Evolutionary conservation across 2,888 invertebrate species (phyloP).

Genomic region (Petrolisthes cinctipes): DNA sequence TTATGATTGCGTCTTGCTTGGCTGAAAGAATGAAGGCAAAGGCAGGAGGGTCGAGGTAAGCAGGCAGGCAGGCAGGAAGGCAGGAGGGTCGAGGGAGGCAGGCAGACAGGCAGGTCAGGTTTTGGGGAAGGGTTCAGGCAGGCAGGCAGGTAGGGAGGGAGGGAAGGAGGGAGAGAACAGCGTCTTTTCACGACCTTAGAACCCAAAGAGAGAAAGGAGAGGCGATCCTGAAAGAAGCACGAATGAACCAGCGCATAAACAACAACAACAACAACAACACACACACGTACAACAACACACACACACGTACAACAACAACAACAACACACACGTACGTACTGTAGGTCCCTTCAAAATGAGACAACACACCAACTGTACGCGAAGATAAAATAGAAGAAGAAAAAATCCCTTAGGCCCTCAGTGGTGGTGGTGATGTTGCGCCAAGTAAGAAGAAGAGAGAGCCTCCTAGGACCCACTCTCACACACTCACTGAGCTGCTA

Average conservation of each 20-base stretch:
- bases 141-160: neutral
- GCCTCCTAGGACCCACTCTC: conserved; percentile 27
- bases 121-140: neutral
- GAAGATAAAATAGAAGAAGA: too few species aligned
- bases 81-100: neutral
- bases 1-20: conserved; percentile 2
- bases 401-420: neutral
- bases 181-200: conserved; percentile 4
- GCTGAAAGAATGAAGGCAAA: neutral
- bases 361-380: too few species aligned
- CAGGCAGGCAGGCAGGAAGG: neutral
- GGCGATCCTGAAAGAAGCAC: neutral
- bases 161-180: neutral
- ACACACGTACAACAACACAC: too few species aligned
- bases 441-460: conserved; percentile 4
- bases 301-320: too few species aligned
- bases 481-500: conserved; percentile 44
- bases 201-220: neutral
- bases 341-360: too few species aligned
- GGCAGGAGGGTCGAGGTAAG: neutral
- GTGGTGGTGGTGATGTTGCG: neutral
- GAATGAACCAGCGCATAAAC: too few species aligned
- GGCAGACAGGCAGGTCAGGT: conserved; percentile 9
- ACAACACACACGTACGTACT: too few species aligned
- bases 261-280: too few species aligned